Conservation (phyloP, 2,113 vertebrate genomes). For the Eira barbara region DNA sequence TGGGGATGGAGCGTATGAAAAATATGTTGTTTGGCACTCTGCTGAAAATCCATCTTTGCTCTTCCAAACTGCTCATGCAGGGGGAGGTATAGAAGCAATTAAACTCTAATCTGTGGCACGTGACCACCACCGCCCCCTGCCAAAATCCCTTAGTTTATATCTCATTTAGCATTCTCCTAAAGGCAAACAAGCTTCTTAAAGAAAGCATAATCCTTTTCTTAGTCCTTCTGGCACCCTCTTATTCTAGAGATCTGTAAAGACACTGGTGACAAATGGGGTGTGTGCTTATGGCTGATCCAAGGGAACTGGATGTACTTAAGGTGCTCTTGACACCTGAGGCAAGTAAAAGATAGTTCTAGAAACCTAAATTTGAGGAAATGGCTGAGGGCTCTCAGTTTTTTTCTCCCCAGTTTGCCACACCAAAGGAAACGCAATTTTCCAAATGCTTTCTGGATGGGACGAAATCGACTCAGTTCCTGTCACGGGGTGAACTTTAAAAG, state of each 20-base stretch:
- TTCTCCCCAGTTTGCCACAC: background rate
- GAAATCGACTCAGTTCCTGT: background rate
- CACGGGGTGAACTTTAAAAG: constrained; percentile 61
- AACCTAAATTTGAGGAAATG: constrained; percentile 1
- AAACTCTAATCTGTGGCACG: constrained; percentile 55
- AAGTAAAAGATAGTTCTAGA: background rate
- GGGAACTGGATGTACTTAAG: background rate
- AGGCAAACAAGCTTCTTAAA: constrained; percentile 1
- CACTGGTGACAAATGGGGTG: background rate
- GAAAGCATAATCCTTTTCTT: background rate
- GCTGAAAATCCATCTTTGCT: constrained; percentile 62
- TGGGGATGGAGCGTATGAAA: background rate
- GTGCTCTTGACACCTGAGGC: background rate
- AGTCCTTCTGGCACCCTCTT: background rate
- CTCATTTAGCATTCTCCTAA: background rate
- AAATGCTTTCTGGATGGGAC: background rate
- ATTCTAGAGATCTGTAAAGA: background rate
- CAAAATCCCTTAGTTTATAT: constrained; percentile 6
- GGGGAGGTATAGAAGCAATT: constrained; percentile 65
- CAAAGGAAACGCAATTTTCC: background rate
- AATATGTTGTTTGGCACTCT: constrained; percentile 61
- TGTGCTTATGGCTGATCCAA: background rate
- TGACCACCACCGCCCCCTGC: background rate
- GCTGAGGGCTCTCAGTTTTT: background rate
- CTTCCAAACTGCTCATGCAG: constrained; percentile 64